phyloP scores from a whole-genome alignment of 2,888 invertebrate genomes.

The Alsophila aescularia region DNA sequence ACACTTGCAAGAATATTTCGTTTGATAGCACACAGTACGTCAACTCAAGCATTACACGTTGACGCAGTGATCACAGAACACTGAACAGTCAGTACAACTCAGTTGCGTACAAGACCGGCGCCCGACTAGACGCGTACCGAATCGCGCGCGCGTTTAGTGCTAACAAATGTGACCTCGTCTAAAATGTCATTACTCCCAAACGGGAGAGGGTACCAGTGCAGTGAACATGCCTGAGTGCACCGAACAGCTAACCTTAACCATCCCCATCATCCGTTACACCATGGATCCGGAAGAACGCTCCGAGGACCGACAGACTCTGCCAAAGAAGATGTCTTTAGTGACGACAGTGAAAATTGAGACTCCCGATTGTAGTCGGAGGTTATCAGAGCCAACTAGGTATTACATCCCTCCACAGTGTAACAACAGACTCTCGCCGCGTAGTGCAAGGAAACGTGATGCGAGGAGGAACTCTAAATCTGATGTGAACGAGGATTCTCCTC shows the following conservation, averaged over 20 bases:
- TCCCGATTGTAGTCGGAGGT: constrained; percentile 69
- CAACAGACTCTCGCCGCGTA: constrained; percentile 74
- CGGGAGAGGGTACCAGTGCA: constrained; percentile 45
- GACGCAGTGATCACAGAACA: no score
- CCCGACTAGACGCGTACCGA: constrained; percentile 29
- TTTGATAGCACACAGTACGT: constrained; percentile 14
- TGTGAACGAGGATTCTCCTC: constrained; percentile 57
- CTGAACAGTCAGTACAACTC: no score
- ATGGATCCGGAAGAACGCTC: constrained; percentile 75
- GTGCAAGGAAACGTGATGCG: constrained; percentile 72
- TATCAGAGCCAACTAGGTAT: constrained; percentile 73
- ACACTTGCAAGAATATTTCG: constrained; percentile 1
- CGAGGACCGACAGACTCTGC: constrained; percentile 64
- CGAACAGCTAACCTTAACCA: constrained; percentile 73
- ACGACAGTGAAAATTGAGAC: constrained; percentile 78
- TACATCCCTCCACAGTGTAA: constrained; percentile 79
- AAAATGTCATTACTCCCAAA: constrained; percentile 36
- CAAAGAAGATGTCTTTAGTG: constrained; percentile 76
- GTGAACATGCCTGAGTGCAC: constrained; percentile 81
- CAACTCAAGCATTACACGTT: constrained; percentile 3
- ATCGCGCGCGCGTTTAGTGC: constrained; percentile 10
- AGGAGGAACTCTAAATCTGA: constrained; percentile 67
- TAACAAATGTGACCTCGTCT: constrained; percentile 20
- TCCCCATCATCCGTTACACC: constrained; percentile 77
- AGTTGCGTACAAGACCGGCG: constrained; percentile 30